These are phyloP conservation scores for Spea bombifrons DNA, from an alignment of 2,113 vertebrate species.

Conservation along the genomic window DNA sequence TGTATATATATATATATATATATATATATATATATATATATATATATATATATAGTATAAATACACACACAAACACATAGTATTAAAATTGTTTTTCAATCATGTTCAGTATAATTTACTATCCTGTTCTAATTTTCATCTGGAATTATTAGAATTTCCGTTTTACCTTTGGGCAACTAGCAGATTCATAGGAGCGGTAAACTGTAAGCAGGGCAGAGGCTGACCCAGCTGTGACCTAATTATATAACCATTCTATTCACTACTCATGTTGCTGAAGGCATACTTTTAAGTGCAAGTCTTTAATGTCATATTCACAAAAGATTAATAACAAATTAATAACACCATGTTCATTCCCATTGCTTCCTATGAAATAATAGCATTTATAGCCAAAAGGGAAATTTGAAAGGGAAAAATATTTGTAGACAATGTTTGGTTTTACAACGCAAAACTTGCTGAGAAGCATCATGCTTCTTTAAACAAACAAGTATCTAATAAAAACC, in stretches of 20 bases:
- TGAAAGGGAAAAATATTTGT: background rate
- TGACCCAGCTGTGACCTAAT: slow-evolving; percentile 29
- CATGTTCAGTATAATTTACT: background rate
- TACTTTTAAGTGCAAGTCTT: slow-evolving; percentile 27
- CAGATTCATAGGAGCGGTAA: slow-evolving; percentile 8
- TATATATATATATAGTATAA: too few relatives aligned
- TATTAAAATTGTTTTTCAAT: background rate
- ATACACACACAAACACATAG: too few relatives aligned
- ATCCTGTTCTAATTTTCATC: background rate
- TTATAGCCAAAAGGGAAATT: background rate
- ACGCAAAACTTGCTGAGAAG: too few relatives aligned
- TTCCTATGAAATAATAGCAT: background rate
- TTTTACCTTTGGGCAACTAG: slow-evolving; percentile 20
- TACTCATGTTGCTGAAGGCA: slow-evolving; percentile 5
- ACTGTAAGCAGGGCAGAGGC: slow-evolving; percentile 3
- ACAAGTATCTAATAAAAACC: too few relatives aligned
- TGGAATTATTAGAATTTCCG: background rate
- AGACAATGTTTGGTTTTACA: background rate
- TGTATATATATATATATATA: too few relatives aligned
- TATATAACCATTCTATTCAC: slow-evolving; percentile 22
- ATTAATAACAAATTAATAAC: slow-evolving; percentile 37
- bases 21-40: too few relatives aligned
- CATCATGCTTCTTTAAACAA: background rate
- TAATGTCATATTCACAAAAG: slow-evolving; percentile 33
- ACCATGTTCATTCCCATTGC: slow-evolving; percentile 30